phyloP scores from a whole-genome alignment of 2,113 vertebrate species.

The Orcinus orca region DNA sequence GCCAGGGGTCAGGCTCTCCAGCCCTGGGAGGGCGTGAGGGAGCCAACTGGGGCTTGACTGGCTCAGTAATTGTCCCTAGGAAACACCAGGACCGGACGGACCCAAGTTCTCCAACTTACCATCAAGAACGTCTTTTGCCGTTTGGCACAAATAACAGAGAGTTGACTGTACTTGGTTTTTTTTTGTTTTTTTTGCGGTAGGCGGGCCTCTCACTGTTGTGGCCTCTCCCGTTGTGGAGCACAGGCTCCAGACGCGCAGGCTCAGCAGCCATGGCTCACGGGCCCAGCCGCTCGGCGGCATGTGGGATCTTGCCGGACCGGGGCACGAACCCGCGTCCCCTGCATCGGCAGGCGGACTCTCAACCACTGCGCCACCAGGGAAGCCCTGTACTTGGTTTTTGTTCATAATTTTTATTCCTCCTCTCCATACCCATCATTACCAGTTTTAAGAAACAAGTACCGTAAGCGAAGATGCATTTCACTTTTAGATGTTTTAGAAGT shows the following conservation, averaged over 20 bases:
- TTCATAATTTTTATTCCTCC: not conserved
- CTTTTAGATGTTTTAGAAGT: not conserved
- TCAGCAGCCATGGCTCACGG: no score
- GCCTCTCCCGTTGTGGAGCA: no score
- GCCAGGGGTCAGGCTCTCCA: fast-evolving
- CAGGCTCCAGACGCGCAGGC: no score
- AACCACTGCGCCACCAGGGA: no score
- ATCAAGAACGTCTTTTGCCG: fast-evolving
- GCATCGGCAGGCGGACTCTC: no score
- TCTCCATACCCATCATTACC: not conserved
- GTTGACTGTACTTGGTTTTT: not conserved
- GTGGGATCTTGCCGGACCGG: no score
- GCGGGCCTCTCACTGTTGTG: no score
- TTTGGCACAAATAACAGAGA: not conserved
- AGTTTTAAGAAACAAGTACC: conserved; percentile 7
- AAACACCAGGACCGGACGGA: not conserved
- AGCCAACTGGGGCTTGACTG: not conserved
- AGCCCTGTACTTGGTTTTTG: not conserved
- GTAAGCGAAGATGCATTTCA: not conserved
- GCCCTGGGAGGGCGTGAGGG: not conserved
- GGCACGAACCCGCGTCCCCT: no score
- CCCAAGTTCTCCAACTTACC: not conserved
- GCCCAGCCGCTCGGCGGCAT: no score
- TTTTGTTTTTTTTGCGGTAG: no score
- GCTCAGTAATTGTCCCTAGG: not conserved